phyloP scores from a whole-genome alignment of 2,888 invertebrate genomes.

The Drosophila lutescens region DNA sequence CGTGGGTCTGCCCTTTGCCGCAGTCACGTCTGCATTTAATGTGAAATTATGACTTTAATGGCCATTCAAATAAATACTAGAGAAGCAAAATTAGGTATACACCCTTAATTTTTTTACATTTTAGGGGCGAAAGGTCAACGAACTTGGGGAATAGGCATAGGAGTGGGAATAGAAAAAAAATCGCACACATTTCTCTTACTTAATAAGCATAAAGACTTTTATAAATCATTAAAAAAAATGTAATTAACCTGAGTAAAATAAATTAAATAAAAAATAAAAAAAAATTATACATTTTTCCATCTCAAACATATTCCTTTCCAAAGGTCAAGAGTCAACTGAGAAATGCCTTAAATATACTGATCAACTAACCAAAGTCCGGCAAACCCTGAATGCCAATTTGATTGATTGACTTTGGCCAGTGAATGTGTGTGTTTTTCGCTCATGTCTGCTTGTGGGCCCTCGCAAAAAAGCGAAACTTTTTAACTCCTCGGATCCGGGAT shows the following conservation, averaged over 20 bases:
- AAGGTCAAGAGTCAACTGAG: not conserved
- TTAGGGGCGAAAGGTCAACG: slow-evolving; percentile 25
- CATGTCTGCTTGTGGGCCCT: slow-evolving; percentile 11
- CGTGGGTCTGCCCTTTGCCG: slow-evolving; percentile 29
- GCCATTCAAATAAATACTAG: slow-evolving; percentile 51
- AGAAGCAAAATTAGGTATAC: slow-evolving; percentile 17
- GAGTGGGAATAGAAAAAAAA: not conserved
- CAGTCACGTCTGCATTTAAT: slow-evolving; percentile 76
- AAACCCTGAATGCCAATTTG: slow-evolving; percentile 61
- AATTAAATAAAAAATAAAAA: no score
- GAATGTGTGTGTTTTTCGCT: slow-evolving; percentile 5
- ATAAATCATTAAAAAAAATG: no score
- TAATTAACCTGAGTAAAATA: no score
- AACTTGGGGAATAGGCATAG: not conserved
- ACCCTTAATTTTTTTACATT: slow-evolving; percentile 26
- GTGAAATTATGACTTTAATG: slow-evolving; percentile 77
- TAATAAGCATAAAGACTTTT: no score
- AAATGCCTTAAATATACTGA: slow-evolving; percentile 4
- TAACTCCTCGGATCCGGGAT: slow-evolving; percentile 5
- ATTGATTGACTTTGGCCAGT: slow-evolving; percentile 47
- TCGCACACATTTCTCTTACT: not conserved
- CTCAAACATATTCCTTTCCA: not conserved
- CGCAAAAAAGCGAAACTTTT: slow-evolving; percentile 20
- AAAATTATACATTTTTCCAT: no score
- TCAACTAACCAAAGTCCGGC: slow-evolving; percentile 36